Percentiles rank a stretch among this genome's conserved stretches.
Evolutionary conservation across 2,888 invertebrate genomes (phyloP).

Genomic region (Gymnosoma rotundatum): DNA sequence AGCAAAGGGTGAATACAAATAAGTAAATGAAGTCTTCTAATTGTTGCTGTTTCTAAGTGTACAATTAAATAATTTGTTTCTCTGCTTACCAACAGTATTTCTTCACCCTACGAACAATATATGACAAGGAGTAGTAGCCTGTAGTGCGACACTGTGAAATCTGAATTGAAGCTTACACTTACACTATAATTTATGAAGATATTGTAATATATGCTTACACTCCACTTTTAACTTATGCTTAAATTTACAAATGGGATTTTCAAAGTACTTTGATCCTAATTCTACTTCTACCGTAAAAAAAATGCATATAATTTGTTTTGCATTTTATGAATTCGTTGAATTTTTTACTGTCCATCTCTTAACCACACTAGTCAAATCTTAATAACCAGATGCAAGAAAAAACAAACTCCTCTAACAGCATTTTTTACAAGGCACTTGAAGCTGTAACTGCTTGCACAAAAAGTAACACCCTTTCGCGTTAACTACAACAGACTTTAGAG

Average conservation of each 20-base stretch:
- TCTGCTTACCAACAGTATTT: slow-evolving; percentile 71
- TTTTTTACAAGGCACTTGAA: slow-evolving; percentile 16
- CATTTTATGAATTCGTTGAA: not conserved
- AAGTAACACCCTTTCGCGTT: not conserved
- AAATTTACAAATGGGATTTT: not conserved
- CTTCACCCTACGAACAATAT: slow-evolving; percentile 3
- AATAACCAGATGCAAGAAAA: slow-evolving; percentile 19
- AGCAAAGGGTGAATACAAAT: not conserved
- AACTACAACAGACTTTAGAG: not conserved
- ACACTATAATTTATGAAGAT: not conserved
- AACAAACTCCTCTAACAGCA: not conserved
- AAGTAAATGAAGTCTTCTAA: slow-evolving; percentile 76
- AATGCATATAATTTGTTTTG: not conserved
- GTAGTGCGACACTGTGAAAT: not conserved
- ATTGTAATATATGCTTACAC: not conserved
- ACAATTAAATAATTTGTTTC: slow-evolving; percentile 76
- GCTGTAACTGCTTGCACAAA: not conserved
- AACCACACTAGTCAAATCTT: slow-evolving; percentile 10
- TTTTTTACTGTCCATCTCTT: not conserved
- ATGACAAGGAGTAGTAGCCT: not conserved
- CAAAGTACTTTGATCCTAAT: not conserved
- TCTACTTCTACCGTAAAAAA: not conserved
- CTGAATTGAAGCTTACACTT: not conserved
- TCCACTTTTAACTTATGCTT: not conserved
- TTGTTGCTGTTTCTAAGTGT: slow-evolving; percentile 77